phyloP scores from a whole-genome alignment of 2,797 vertebrate species.

The Lutjanus campechanus region DNA sequence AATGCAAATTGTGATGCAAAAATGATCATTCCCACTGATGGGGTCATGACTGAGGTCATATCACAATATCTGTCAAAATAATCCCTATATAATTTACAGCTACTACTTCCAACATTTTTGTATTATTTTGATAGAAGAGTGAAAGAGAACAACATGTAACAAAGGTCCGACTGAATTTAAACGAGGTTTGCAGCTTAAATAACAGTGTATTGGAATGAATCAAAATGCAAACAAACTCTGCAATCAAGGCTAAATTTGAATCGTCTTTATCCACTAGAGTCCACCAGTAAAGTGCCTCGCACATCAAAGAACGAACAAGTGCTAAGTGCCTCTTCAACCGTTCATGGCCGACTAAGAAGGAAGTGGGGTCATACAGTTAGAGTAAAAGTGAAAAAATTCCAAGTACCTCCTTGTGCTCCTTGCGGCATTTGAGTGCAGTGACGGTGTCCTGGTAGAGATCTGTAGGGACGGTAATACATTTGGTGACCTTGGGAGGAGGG shows the following conservation, averaged over 20 bases:
- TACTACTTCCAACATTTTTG: too few species aligned
- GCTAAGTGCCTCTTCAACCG: neutral
- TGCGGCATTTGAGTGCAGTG: constrained; percentile 96
- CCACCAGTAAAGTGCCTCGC: neutral
- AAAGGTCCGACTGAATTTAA: neutral
- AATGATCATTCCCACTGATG: too few species aligned
- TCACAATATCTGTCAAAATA: too few species aligned
- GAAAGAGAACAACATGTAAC: neutral
- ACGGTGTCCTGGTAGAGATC: constrained; percentile 97
- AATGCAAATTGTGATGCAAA: too few species aligned
- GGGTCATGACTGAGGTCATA: too few species aligned
- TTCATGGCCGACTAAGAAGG: too few species aligned
- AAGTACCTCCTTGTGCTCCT: constrained; percentile 97
- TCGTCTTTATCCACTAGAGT: neutral
- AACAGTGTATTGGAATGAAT: neutral
- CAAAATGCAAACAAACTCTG: neutral
- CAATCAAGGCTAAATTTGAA: neutral
- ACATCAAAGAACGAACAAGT: neutral
- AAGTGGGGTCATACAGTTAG: neutral
- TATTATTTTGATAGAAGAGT: neutral
- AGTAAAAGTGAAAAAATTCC: too few species aligned
- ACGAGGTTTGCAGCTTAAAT: neutral
- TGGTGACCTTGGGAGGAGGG: constrained; percentile 96
- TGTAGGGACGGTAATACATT: constrained; percentile 94
- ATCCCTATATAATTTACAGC: too few species aligned